Percentiles rank a stretch among this genome's conserved stretches.
phyloP scores from a whole-genome alignment of 1,140 invertebrate genomes.

The Microplitis demolitor region DNA sequence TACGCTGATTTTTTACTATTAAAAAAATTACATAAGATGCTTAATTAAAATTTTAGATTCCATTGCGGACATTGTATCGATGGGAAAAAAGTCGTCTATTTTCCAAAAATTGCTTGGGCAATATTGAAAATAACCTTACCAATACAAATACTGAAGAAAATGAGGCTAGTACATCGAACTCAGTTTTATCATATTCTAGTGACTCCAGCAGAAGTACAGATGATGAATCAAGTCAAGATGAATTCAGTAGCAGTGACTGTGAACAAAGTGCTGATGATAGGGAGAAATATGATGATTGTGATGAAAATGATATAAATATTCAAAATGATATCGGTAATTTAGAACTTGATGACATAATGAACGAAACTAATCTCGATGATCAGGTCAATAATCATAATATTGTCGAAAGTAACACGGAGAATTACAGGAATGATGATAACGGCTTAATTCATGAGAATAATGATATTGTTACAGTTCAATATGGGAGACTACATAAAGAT shows the following conservation, averaged over 20 bases:
- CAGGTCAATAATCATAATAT: neutral
- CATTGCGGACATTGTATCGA: neutral
- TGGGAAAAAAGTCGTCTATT: neutral
- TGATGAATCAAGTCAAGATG: neutral
- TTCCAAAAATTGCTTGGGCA: neutral
- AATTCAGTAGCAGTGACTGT: neutral
- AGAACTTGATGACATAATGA: neutral
- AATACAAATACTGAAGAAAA: neutral
- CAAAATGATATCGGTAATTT: neutral
- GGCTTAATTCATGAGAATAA: neutral
- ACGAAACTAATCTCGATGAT: too few relatives aligned
- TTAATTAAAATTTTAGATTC: neutral
- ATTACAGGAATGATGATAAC: neutral
- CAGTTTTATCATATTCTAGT: neutral
- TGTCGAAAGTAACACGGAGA: neutral
- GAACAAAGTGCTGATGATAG: neutral
- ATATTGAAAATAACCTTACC: neutral
- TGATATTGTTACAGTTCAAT: neutral
- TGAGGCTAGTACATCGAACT: neutral
- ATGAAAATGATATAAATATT: neutral
- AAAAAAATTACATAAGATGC: neutral
- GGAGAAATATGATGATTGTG: neutral
- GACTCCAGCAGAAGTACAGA: neutral
- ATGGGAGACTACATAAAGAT: conserved; percentile 6
- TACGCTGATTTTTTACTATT: too few relatives aligned